These are phyloP conservation scores for Pachyuromys duprasi DNA, from an alignment of 2,797 vertebrate genomes.

Conservation along the genomic window DNA sequence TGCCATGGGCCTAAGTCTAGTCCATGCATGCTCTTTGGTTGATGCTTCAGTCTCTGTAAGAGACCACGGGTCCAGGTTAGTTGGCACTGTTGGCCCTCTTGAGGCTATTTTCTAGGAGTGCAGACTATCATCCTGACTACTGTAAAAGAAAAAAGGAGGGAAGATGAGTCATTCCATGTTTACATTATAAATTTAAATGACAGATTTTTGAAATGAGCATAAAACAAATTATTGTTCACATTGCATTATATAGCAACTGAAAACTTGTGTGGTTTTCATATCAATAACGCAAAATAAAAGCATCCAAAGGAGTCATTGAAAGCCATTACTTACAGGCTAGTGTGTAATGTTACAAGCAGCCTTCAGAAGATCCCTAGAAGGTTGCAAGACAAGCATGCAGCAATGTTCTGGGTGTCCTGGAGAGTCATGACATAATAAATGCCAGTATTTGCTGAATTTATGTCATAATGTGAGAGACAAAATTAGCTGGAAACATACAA, in stretches of 20 bases:
- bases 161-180: not conserved
- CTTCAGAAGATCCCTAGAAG: not conserved
- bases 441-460: not conserved
- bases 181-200: not conserved
- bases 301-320: not conserved
- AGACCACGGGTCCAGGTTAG: too few relatives aligned
- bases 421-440: not conserved
- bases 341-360: not conserved
- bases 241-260: not conserved
- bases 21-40: too few relatives aligned
- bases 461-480: not conserved
- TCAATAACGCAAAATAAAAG: not conserved
- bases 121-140: not conserved
- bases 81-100: too few relatives aligned
- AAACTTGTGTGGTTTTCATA: not conserved
- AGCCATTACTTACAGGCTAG: not conserved
- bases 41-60: too few relatives aligned
- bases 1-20: too few relatives aligned
- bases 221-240: not conserved
- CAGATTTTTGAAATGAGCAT: not conserved
- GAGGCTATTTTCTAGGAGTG: not conserved
- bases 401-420: not conserved
- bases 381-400: not conserved
- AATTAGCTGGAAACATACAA: not conserved
- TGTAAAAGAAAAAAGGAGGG: not conserved